Evolutionary conservation across 2,888 invertebrate genomes (phyloP), one percentile per base, ranked within the genome.

Genomic region (Clusia tigrina): DNA sequence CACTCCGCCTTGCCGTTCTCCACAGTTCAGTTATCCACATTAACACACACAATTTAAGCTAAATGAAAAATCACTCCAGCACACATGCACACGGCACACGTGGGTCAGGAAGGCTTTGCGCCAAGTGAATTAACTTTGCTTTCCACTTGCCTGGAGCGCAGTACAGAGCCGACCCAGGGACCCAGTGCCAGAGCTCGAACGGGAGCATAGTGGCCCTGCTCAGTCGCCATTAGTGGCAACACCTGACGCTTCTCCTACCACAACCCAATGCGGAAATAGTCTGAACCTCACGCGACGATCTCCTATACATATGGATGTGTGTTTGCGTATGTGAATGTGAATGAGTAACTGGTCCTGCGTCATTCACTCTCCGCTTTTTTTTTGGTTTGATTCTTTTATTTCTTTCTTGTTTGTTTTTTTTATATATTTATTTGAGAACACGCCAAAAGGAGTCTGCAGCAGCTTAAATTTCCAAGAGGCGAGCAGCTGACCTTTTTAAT

Each of bases 401-500:
- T n/a, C n/a, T n/a, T n/a, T n/a, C n/a, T n/a, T n/a, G n/a, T n/a
- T n/a, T n/a, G n/a, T n/a, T n/a, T n/a, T n/a, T n/a, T n/a, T n/a
- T n/a, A n/a, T n/a, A n/a, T n/a, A n/a, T n/a, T n/a, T n/a, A n/a
- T n/a, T n/a, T n/a, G n/a, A n/a, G n/a, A n/a, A n/a, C n/a, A n/a
- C n/a, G n/a, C n/a, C n/a, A n/a, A n/a, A n/a, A n/a, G n/a, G n/a
- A n/a, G n/a, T n/a, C n/a, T 10, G 17, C 20, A 52, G 42, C 55
- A 54, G 38, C 53, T 57, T 67, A 60, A 67, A 63, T 70, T 66
- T 66, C 67, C 3, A 62, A 69, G 72, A 74, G 74, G 74, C 71
- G 71, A 72, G 68, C 76, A 76, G 77, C 76, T 76, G 77, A 74
- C 74, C 74, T 74, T 77, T 77, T 77, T 77, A 74, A 74, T 74